Conservation (phyloP, 2,113 vertebrate genomes). For the Nyctibius bracteatus region DNA sequence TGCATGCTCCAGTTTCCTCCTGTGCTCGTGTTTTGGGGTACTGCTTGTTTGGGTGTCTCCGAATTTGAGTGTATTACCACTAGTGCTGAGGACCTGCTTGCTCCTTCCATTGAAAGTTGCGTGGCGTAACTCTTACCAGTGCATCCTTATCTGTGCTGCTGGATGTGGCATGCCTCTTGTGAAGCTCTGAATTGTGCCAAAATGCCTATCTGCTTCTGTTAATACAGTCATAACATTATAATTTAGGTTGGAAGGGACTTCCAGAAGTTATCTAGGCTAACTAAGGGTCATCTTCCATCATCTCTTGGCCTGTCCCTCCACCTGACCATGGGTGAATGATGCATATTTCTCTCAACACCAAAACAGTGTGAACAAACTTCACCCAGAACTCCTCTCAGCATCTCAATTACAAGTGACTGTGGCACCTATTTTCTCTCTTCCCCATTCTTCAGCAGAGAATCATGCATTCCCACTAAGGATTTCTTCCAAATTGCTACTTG, state of each 20-base stretch:
- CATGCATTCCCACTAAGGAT: neutral
- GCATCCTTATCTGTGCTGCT: neutral
- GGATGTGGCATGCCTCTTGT: neutral
- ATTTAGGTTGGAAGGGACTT: neutral
- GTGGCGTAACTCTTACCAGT: neutral
- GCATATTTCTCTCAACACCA: neutral
- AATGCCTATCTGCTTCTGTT: neutral
- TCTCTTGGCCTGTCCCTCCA: neutral
- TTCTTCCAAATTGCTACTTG: neutral
- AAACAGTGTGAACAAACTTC: neutral
- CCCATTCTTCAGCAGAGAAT: neutral
- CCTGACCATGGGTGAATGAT: neutral
- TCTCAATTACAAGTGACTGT: neutral
- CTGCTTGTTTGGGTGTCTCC: neutral
- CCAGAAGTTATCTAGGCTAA: neutral
- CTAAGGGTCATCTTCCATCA: neutral
- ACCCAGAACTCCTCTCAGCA: neutral
- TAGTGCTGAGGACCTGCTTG: neutral
- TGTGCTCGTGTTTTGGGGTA: neutral
- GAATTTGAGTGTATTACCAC: neutral
- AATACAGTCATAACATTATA: neutral
- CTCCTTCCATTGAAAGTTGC: neutral
- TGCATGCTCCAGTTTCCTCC: neutral
- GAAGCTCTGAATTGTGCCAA: neutral
- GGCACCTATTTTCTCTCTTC: neutral